Base-by-base conservation (phyloP, 1,140 invertebrate genomes). In the Drosophila varians region DNA sequence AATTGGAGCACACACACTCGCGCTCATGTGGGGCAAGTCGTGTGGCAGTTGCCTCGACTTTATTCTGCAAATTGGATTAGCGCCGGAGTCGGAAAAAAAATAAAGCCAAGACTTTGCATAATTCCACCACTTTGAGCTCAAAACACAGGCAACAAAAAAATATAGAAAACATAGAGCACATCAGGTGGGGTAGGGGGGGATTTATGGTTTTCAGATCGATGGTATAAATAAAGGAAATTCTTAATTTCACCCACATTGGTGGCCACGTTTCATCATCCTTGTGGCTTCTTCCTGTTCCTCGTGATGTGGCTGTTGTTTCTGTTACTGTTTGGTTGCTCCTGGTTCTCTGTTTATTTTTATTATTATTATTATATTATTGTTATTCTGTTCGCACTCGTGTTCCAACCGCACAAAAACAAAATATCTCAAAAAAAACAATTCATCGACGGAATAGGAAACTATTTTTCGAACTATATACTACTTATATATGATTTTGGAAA, bases 51-150 rank as follows among this genome's bases (percentile, higher is more conserved):
- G 60, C 38, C 38, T 42, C 19, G 38, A 42, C 38, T 42, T 19
- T 57, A 45, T 47, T 19, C 48, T 51, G 58, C 73, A 86, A 86
- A 86, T 86, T 86, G 77, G 77, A 86, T 86, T 86, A 86, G 64
- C 68, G 53, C 54, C 28, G 28, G 28, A 31, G 28, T 31, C 28
- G 28, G 28, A 31, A 11, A 31, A 11, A 31, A 31, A 31, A 31
- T 31, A 47, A 76, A 55, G 51, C 25, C 46, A 46, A 68, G 42
- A 54, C 55, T 75, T 75, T 56, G 61, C 57, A 60, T 74, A 77
- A 74, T 77, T 47, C 57, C 38, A 2, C 36, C 16, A 42, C 38
- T 42, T 42, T 16, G 14, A 12, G 8, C 28, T 31, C 28, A 11
- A 31, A 18, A 19, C 14, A 42, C 38, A 42, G 9, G 16, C 12